phyloP scores from a whole-genome alignment of 2,888 invertebrate species.

The Caenorhabditis macrosperma region DNA sequence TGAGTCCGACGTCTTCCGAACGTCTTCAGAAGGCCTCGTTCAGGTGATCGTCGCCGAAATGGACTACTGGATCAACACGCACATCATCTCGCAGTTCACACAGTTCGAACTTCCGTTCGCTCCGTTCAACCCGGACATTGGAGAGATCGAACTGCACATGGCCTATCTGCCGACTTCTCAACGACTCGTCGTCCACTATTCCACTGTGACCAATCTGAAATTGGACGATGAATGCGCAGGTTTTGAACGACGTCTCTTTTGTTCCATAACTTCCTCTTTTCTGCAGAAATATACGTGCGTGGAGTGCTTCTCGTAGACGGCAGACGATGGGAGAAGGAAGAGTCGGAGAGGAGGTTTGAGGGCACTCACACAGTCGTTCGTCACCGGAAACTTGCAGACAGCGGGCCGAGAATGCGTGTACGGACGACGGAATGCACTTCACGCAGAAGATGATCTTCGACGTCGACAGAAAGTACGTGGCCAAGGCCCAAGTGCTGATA shows the following conservation, averaged over 20 bases:
- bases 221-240: conserved; percentile 36
- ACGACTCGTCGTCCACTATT: conserved; percentile 54
- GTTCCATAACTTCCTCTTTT: not conserved
- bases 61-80: conserved; percentile 61
- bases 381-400: conserved; percentile 3
- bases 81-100: conserved; percentile 55
- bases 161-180: conserved; percentile 60
- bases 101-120: conserved; percentile 60
- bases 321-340: conserved; percentile 26
- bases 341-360: conserved; percentile 40
- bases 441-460: conserved; percentile 51
- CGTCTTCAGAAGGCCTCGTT: not conserved
- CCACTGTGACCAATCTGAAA: conserved; percentile 60
- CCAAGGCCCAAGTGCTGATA: conserved; percentile 40
- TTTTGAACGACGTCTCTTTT: not conserved
- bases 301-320: conserved; percentile 37
- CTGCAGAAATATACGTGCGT: conserved; percentile 46
- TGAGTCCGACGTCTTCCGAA: conserved; percentile 7
- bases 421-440: conserved; percentile 56
- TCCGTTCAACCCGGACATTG: conserved; percentile 60
- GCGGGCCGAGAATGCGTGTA: conserved; percentile 41
- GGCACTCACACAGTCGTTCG: not conserved
- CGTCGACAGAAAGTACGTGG: conserved; percentile 40
- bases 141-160: conserved; percentile 63
- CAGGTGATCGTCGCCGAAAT: conserved; percentile 61